Base-by-base conservation (phyloP, 2,113 vertebrate genomes). In the Catharus fuscescens region DNA sequence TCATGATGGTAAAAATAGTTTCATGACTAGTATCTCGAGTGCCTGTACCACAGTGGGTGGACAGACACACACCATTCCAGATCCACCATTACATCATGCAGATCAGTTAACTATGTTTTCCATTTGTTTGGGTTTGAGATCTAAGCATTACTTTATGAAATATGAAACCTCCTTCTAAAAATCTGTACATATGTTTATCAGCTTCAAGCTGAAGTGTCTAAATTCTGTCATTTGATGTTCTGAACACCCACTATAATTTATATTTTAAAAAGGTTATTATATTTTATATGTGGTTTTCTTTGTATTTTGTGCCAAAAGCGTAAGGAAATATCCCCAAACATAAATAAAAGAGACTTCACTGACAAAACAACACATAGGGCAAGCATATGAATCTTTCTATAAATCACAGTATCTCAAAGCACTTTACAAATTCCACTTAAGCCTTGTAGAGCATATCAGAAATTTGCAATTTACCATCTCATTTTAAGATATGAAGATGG, bases 1-100 rank as follows among this genome's bases (percentile, higher is more conserved):
- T 96, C 74, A 86, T 69, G 38, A 70, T 53, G 15, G 31, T 65
- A 91, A 95, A 93, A 95, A 96, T 92, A 96, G 73, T 91, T 94
- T 85, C 69, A 87, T 92, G 92, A 97, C 94, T 94, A 81, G 80
- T 67, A 81, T 81, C 91, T 92, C 57, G 65, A 91, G 44, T 79
- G 76, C 18, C 19, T 92, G 80, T 76, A 69, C 80, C 85, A 56
- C 17, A 94, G 95, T 96, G 95, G 96, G 95, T 96, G 95, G 95
- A 97, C 86, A 95, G 91, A 91, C 65, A 90, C 50, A 78, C 71
- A 88, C 32, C 64, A 18, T 61, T 93, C 81, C 83, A 93, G 79
- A 93, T 86, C 59, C 47, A 94, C 54, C 71, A 83, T 53, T 93
- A 54, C 79, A 86, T 76, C 72, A 88, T 44, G 24, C 2, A 14